Conservation (phyloP, 2,113 vertebrate species). For the Atlantisia rogersi region DNA sequence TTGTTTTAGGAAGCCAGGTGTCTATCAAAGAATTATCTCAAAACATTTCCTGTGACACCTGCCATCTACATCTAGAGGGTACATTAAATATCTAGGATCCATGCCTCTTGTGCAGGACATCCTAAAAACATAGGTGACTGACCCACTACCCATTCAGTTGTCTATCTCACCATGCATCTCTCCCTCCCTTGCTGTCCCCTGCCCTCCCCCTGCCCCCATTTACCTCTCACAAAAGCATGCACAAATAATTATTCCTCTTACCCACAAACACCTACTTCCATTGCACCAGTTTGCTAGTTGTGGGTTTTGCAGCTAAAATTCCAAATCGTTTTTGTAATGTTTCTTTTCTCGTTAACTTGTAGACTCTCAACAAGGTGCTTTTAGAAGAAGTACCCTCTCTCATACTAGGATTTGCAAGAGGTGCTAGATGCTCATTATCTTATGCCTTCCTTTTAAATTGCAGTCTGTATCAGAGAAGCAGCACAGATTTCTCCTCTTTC, state of each 20-base stretch:
- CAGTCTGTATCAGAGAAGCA: background rate
- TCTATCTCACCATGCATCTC: accelerated
- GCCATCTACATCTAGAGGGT: background rate
- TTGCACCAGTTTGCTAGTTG: background rate
- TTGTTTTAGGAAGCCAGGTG: background rate
- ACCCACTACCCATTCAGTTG: background rate
- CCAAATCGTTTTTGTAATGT: background rate
- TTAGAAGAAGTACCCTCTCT: background rate
- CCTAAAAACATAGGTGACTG: background rate
- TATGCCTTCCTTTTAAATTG: background rate
- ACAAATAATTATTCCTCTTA: background rate
- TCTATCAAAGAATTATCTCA: background rate
- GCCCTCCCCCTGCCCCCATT: no score
- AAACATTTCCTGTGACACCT: background rate
- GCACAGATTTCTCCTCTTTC: background rate
- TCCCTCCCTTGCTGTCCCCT: no score
- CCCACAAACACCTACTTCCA: background rate
- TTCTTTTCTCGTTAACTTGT: background rate
- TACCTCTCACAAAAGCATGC: background rate
- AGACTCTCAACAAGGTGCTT: background rate
- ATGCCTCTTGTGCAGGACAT: background rate
- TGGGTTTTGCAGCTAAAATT: background rate
- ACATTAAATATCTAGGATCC: background rate
- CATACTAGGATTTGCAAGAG: background rate
- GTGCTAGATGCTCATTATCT: background rate